Evolutionary conservation across 1,140 invertebrate species (phyloP).

Genomic region (Musca domestica): DNA sequence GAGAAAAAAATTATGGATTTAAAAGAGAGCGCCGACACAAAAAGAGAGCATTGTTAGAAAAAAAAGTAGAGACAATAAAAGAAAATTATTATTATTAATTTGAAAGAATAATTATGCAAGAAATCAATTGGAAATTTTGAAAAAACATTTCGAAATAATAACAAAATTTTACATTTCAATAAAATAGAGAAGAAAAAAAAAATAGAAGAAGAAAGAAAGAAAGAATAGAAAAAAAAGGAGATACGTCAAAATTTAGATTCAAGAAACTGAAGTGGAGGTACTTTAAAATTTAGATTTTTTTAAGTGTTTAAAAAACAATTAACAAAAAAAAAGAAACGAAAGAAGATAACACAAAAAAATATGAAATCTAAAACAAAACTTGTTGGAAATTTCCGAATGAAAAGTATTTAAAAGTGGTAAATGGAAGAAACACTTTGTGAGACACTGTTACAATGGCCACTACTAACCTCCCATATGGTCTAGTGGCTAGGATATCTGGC

Average conservation of each 20-base stretch:
- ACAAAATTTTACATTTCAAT: background rate
- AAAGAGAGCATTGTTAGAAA: slow-evolving; percentile 20
- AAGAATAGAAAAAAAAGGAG: background rate
- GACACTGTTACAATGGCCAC: background rate
- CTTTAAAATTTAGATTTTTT: background rate
- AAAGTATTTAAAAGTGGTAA: slow-evolving; percentile 13
- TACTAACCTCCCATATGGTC: slow-evolving; percentile 56
- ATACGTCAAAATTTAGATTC: background rate
- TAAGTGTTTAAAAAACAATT: background rate
- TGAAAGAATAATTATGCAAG: background rate
- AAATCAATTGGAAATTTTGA: background rate
- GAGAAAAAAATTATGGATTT: no score
- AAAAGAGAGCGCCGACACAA: slow-evolving; percentile 5
- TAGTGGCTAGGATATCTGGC: slow-evolving; percentile 75
- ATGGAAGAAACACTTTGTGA: no score
- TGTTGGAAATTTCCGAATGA: slow-evolving; percentile 11
- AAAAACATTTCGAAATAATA: slow-evolving; percentile 16
- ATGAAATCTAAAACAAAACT: slow-evolving; percentile 4
- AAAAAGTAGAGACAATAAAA: background rate
- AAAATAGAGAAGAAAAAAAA: background rate
- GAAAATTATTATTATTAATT: background rate
- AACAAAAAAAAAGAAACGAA: no score
- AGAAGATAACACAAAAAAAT: background rate
- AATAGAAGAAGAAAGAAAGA: background rate
- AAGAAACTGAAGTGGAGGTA: background rate